Base-by-base conservation (phyloP, 1,140 invertebrate species). In the Orius laevigatus region DNA sequence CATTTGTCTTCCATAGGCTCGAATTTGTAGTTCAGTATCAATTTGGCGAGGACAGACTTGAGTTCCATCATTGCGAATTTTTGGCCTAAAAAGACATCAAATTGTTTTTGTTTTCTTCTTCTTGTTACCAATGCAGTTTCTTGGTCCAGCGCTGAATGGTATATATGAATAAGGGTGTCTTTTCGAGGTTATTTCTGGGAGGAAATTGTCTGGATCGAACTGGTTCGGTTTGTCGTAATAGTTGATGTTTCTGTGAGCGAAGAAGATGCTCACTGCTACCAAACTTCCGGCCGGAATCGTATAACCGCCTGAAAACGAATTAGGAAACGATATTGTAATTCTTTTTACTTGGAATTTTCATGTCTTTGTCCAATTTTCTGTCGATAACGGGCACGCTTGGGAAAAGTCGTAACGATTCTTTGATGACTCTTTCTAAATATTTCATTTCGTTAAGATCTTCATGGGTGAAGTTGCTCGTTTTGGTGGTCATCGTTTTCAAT, bases 51-150 rank as follows among this genome's bases (percentile, higher is more conserved):
- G 0, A 79, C 64, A 0, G 72, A 68, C 62, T 88, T 88, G 53
- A 80, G 65, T 65, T 89, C 83, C 58, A 84, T 60, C 63, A 82
- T 65, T 1, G 84, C 86, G 63, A 87, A 90, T 58, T 76, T 81
- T 63, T 84, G 81, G 50, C 81, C 81, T 69, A 61, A 34, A 62
- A 57, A 45, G n/a, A n/a, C n/a, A 45, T 25, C 34, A 43, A 46
- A 52, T 51, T 52, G 11, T 15, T 3, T 43, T n/a, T 5, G 11
- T n/a, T 18, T n/a, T 15, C 8, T 25, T 25, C 25, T 3, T 4
- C 25, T 25, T 25, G 60, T 56, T 58, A 70, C 70, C 73, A 46
- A 76, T 67, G 51, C 74, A 76, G 57, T 74, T 75, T 48, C 73
- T 63, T n/a, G 66, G 62, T 9, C 74, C 74, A 47, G 71, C 71